These are phyloP conservation scores for Pegoplata infirma DNA, from an alignment of 2,888 invertebrate species.

Conservation along the genomic window DNA sequence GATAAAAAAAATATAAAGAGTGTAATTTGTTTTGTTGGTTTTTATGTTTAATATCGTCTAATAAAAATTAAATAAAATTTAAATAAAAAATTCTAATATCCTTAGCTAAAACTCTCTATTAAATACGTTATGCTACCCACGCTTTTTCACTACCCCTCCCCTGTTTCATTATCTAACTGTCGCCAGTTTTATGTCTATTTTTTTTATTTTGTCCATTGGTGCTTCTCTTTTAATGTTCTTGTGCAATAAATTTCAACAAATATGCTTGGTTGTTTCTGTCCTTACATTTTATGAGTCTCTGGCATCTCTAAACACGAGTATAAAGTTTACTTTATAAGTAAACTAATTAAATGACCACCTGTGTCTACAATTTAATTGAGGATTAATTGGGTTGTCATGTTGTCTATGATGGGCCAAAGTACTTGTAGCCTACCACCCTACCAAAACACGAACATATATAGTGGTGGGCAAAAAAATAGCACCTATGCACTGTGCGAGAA, in stretches of 20 bases:
- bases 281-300: slow-evolving; percentile 24
- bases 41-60: too few relatives aligned
- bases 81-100: too few relatives aligned
- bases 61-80: too few relatives aligned
- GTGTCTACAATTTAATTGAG: slow-evolving; percentile 70
- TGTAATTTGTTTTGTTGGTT: too few relatives aligned
- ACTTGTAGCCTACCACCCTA: too few relatives aligned
- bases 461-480: too few relatives aligned
- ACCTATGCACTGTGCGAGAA: too few relatives aligned
- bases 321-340: slow-evolving; percentile 39
- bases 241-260: not conserved
- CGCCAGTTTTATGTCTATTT: slow-evolving; percentile 23
- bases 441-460: too few relatives aligned
- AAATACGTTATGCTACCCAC: not conserved
- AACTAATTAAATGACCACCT: slow-evolving; percentile 66
- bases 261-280: slow-evolving; percentile 8
- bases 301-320: not conserved
- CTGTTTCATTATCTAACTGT: slow-evolving; percentile 38
- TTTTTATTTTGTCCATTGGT: slow-evolving; percentile 11
- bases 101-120: slow-evolving; percentile 8
- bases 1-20: too few relatives aligned
- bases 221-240: slow-evolving; percentile 2
- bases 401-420: slow-evolving; percentile 13
- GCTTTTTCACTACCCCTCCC: not conserved
- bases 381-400: slow-evolving; percentile 66